Conservation (phyloP, 2,888 invertebrate species). For the Stratiomys singularior region DNA sequence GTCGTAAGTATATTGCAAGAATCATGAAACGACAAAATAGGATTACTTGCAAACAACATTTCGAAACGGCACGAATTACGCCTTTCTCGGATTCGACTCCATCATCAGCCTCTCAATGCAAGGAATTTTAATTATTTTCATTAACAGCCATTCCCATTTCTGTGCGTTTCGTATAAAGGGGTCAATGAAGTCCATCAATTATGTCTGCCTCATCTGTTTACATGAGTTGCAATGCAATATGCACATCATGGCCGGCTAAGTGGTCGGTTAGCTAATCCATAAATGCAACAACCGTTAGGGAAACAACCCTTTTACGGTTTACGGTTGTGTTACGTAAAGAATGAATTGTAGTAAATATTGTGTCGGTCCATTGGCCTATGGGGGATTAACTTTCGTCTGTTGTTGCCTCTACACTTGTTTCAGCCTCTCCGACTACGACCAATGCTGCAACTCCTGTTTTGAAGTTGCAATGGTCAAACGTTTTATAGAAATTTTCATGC, state of each 20-base stretch:
- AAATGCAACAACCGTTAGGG: constrained; percentile 42
- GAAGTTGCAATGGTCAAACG: constrained; percentile 48
- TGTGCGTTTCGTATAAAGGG: constrained; percentile 40
- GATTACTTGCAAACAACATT: too few species aligned
- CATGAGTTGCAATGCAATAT: constrained; percentile 49
- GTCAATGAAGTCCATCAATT: constrained; percentile 47
- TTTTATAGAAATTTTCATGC: constrained; percentile 53
- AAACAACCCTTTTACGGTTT: constrained; percentile 12
- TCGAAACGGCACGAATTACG: too few species aligned
- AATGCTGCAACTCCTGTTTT: neutral
- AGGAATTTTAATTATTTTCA: constrained; percentile 25
- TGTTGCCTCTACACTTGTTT: neutral
- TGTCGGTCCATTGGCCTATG: neutral
- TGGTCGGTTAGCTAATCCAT: constrained; percentile 42
- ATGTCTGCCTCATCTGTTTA: constrained; percentile 50
- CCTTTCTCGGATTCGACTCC: neutral
- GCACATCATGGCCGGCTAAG: constrained; percentile 42
- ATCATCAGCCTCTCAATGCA: neutral
- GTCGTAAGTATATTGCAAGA: too few species aligned
- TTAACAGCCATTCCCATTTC: constrained; percentile 11
- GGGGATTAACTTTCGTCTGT: constrained; percentile 3
- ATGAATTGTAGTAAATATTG: constrained; percentile 40
- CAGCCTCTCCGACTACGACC: neutral
- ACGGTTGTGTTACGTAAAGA: constrained; percentile 25
- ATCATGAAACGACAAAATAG: too few species aligned